Evolutionary conservation across 64 coral and sea anemone genomes (phyloP).

Genomic region (Montipora foliosa): DNA sequence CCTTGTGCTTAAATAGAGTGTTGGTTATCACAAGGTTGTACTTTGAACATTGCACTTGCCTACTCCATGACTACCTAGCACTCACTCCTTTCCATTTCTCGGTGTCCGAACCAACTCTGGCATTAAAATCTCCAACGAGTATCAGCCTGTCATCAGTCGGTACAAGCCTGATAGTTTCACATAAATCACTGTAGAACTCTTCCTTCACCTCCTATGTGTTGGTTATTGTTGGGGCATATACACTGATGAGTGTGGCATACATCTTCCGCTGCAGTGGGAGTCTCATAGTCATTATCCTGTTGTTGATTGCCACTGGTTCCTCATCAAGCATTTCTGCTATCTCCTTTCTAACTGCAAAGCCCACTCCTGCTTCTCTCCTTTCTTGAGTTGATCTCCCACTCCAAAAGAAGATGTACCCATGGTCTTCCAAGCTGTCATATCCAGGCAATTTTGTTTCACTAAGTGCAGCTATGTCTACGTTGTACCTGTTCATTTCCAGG

Average conservation of each 20-base stretch:
- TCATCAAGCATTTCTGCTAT: neutral
- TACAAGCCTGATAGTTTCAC: neutral
- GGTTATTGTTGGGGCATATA: slow-evolving; percentile 15
- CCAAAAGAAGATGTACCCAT: slow-evolving; percentile 56
- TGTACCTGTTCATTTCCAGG: slow-evolving; percentile 32
- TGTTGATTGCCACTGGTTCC: neutral
- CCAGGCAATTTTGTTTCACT: slow-evolving; percentile 23
- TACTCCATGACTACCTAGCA: slow-evolving; percentile 6
- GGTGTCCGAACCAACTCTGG: slow-evolving; percentile 10
- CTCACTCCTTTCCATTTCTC: slow-evolving; percentile 30
- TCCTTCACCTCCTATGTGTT: slow-evolving; percentile 28
- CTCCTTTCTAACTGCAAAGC: slow-evolving; percentile 34
- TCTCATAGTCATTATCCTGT: slow-evolving; percentile 28
- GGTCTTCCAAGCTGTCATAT: slow-evolving; percentile 48
- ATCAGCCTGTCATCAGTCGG: too few relatives aligned
- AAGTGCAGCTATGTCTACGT: slow-evolving; percentile 38
- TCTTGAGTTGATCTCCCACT: neutral
- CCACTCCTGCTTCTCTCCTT: slow-evolving; percentile 35
- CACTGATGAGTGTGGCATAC: too few relatives aligned
- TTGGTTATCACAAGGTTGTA: slow-evolving; percentile 40
- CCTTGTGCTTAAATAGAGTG: slow-evolving; percentile 38
- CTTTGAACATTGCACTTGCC: slow-evolving; percentile 37
- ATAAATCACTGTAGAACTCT: slow-evolving; percentile 8
- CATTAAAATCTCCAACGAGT: slow-evolving; percentile 9
- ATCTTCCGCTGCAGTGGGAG: too few relatives aligned